These are phyloP conservation scores for Watsonalla cultraria DNA, from an alignment of 2,888 invertebrate species.

Conservation along the genomic window DNA sequence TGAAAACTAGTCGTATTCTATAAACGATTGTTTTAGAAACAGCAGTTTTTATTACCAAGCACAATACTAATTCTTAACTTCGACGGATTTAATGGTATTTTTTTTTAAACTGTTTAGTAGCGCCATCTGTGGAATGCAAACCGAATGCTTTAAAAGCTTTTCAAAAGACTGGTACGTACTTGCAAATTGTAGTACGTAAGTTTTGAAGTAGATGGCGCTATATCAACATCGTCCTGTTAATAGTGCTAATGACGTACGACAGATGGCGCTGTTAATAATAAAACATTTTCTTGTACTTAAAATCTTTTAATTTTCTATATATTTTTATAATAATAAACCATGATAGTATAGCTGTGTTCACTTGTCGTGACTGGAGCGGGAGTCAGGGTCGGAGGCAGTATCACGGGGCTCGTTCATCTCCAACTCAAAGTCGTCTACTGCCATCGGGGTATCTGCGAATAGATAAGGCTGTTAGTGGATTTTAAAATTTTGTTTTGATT, in stretches of 20 bases:
- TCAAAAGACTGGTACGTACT: too few species aligned
- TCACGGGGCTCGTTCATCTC: conserved; percentile 51
- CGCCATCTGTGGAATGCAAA: not conserved
- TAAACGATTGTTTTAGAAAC: too few species aligned
- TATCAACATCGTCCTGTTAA: not conserved
- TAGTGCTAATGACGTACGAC: too few species aligned
- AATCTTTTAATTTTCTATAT: not conserved
- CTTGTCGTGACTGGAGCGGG: conserved; percentile 62
- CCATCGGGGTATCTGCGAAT: conserved; percentile 65
- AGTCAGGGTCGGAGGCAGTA: conserved; percentile 54
- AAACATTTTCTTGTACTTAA: too few species aligned
- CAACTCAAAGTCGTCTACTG: conserved; percentile 68
- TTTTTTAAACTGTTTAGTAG: not conserved
- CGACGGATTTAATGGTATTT: too few species aligned
- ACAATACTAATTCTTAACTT: too few species aligned
- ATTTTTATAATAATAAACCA: conserved; percentile 3
- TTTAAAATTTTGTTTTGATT: too few species aligned
- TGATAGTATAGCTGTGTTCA: conserved; percentile 19
- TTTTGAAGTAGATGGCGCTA: not conserved
- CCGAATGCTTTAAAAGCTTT: not conserved
- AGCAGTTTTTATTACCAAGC: too few species aligned
- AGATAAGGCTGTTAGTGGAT: not conserved
- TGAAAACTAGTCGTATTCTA: too few species aligned
- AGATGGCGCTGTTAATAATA: too few species aligned
- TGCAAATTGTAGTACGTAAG: not conserved